phyloP scores from a whole-genome alignment of 2,888 invertebrate species.

The Charanyca ferruginea region DNA sequence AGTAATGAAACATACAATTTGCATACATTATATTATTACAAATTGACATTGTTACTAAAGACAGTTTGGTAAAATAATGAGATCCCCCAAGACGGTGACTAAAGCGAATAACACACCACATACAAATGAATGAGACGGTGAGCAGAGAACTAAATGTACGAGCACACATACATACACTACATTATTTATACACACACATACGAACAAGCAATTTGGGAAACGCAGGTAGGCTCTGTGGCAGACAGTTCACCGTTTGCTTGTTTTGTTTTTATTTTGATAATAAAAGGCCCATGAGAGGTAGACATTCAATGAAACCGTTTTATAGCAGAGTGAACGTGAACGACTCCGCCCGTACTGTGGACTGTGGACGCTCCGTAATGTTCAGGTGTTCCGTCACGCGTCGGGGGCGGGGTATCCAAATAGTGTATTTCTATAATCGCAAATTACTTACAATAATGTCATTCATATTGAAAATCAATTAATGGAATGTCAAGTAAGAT shows the following conservation, averaged over 20 bases:
- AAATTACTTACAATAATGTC: too few relatives aligned
- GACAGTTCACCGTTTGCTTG: slow-evolving; percentile 36
- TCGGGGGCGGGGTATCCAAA: too few relatives aligned
- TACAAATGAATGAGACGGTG: slow-evolving; percentile 36
- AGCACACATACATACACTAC: slow-evolving; percentile 8
- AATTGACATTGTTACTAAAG: background rate
- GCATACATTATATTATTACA: background rate
- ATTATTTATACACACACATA: slow-evolving; percentile 11
- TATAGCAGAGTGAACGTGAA: slow-evolving; percentile 30
- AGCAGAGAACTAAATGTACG: slow-evolving; percentile 22
- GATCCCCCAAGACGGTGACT: slow-evolving; percentile 5
- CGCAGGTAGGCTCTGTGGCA: slow-evolving; percentile 45
- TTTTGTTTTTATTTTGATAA: slow-evolving; percentile 47
- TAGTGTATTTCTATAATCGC: too few relatives aligned
- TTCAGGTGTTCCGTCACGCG: too few relatives aligned
- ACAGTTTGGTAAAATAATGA: slow-evolving; percentile 4
- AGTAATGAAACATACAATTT: background rate
- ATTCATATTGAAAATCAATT: too few relatives aligned
- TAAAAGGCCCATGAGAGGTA: slow-evolving; percentile 40
- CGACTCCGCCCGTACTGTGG: background rate
- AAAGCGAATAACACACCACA: slow-evolving; percentile 5
- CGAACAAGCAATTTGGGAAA: slow-evolving; percentile 37
- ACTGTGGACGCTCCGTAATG: too few relatives aligned
- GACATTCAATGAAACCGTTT: slow-evolving; percentile 44
- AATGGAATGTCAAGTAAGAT: background rate